Evolutionary conservation across 2,797 vertebrate genomes (phyloP).

Genomic region (Syngnathus acus): DNA sequence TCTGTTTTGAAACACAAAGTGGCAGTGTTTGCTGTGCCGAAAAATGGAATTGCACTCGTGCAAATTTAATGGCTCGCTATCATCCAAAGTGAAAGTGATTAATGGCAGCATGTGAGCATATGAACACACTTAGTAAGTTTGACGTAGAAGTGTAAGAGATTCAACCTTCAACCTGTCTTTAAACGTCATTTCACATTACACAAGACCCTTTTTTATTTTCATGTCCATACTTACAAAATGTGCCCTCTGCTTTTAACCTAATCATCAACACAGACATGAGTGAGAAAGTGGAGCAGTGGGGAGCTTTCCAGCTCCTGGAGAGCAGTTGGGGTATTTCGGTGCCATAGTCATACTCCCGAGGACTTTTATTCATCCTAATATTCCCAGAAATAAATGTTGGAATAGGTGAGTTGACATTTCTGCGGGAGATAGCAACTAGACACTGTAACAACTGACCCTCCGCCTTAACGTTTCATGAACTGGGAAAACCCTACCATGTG

Average conservation of each 20-base stretch:
- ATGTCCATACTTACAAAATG: not conserved
- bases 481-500: conserved; percentile 3
- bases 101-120: not conserved
- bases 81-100: conserved; percentile 1
- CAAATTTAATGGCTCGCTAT: conserved; percentile 40
- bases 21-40: conserved; percentile 70
- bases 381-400: conserved; percentile 5
- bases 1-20: conserved; percentile 65
- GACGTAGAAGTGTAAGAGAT: not conserved
- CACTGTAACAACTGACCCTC: conserved; percentile 3
- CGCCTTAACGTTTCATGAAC: not conserved
- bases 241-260: conserved; percentile 2
- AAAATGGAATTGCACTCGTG: conserved; percentile 26
- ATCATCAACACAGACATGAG: not conserved
- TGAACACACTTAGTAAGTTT: conserved; percentile 1
- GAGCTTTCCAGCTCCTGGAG: conserved; percentile 1
- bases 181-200: not conserved
- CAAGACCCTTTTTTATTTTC: not conserved
- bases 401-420: not conserved
- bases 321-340: not conserved
- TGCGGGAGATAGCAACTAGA: conserved; percentile 2
- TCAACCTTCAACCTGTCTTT: not conserved
- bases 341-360: not conserved
- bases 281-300: not conserved
- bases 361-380: not conserved